phyloP scores from a whole-genome alignment of 2,113 vertebrate species.

The Rostratula benghalensis region DNA sequence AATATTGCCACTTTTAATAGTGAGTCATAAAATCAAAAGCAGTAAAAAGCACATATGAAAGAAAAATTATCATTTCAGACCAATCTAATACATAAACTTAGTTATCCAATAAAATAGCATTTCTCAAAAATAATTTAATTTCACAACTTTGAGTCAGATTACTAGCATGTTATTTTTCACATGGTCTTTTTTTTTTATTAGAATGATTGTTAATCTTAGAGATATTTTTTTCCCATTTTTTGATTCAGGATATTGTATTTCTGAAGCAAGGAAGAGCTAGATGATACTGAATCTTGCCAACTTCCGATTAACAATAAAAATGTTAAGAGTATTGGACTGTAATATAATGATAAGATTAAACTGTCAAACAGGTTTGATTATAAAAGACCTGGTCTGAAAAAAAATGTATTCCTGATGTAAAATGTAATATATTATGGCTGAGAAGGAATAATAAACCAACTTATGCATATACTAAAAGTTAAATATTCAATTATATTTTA shows the following conservation, averaged over 20 bases:
- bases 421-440: neutral
- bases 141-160: neutral
- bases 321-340: constrained; percentile 32
- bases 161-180: neutral
- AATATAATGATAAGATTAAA: constrained; percentile 57
- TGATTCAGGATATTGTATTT: constrained; percentile 57
- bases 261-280: constrained; percentile 30
- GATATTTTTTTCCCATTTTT: neutral
- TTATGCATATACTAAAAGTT: constrained; percentile 37
- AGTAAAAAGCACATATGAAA: neutral
- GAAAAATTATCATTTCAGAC: neutral
- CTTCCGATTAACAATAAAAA: constrained; percentile 18
- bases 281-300: constrained; percentile 42
- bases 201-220: neutral
- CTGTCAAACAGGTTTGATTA: constrained; percentile 40
- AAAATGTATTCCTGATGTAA: constrained; percentile 14
- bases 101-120: neutral
- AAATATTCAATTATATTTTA: constrained; percentile 46
- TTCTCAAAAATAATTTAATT: neutral
- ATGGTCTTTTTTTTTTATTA: neutral
- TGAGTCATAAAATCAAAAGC: neutral
- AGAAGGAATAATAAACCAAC: constrained; percentile 31
- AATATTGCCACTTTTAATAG: neutral
- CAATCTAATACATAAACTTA: neutral
- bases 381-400: neutral